phyloP scores from a whole-genome alignment of 2,888 invertebrate species.

The Lobophora halterata region DNA sequence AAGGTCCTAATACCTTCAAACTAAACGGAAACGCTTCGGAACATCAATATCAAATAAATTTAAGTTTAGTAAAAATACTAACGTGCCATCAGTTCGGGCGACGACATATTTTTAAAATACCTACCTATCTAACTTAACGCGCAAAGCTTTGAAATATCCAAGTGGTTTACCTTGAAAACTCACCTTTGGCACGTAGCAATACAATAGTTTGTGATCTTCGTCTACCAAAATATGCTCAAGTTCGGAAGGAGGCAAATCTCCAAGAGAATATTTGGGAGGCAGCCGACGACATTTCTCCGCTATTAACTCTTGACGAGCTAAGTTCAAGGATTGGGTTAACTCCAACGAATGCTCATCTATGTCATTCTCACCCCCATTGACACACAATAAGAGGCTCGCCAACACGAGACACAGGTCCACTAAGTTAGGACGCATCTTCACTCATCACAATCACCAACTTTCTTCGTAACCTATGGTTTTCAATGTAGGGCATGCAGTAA shows the following conservation, averaged over 20 bases:
- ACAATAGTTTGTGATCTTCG: conserved; percentile 90
- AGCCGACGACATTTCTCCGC: conserved; percentile 82
- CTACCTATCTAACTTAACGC: too few species aligned
- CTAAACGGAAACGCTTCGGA: too few species aligned
- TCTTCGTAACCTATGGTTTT: conserved; percentile 49
- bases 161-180: conserved; percentile 42
- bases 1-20: too few species aligned
- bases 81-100: too few species aligned
- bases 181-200: conserved; percentile 97
- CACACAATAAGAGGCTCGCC: conserved; percentile 49
- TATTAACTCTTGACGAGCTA: conserved; percentile 82
- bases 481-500: conserved; percentile 57
- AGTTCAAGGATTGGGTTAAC: conserved; percentile 82
- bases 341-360: conserved; percentile 74
- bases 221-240: conserved; percentile 92
- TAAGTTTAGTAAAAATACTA: too few species aligned
- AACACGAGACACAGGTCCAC: conserved; percentile 48
- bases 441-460: conserved; percentile 57
- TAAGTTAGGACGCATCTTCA: conserved; percentile 53
- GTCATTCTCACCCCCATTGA: conserved; percentile 51
- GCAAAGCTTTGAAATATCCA: too few species aligned
- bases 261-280: conserved; percentile 61
- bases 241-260: conserved; percentile 76
- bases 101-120: conserved; percentile 2
- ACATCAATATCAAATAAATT: too few species aligned